Base-by-base conservation (phyloP, 2,797 vertebrate species). In the Malurus leucopterus region DNA sequence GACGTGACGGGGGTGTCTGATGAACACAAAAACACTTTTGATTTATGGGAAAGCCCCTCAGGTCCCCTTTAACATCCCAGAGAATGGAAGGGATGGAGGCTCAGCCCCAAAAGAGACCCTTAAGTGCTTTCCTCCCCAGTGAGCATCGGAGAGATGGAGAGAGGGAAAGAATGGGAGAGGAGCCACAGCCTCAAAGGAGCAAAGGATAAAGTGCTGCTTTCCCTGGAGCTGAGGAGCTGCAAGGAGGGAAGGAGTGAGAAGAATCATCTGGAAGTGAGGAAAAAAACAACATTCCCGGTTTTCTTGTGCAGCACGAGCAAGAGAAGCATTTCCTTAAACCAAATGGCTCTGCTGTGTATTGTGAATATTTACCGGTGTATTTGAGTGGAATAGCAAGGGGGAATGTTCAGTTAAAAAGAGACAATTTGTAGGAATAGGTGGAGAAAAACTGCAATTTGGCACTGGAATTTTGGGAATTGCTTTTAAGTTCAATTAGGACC, bases 81-180 rank as follows among this genome's bases (percentile, higher is more conserved):
- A 88, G 68, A 63, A 27, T 68, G 68, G 55, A 77, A 84, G 81
- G 65, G 87, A 86, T 88, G 54, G 75, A 86, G 53, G 85, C 13
- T 54, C 75, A 71, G 78, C 81, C 81, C 84, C 88, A 69, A 88
- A 95, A 93, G 92, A 93, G 86, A 90, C 23, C 68, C 54, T 86
- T 91, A 93, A 95, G 95, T 95, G 95, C 92, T 93, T 91, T 86
- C 36, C 72, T 88, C 16, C 88, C 92, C 65, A 65, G 11, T 27
- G 95, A 92, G 95, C 88, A 92, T 86, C 43, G 2, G 29, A 0
- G 46, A 94, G 86, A 91, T 46, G 68, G 84, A 86, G 74, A 90
- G 65, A 92, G 80, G 50, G 82, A 88, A 57, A 89, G 68, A 77
- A 80, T 24, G 89, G 83, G 43, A 93, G 86, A 91, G 72, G 47